Evolutionary conservation across 2,113 vertebrate genomes (phyloP).

Genomic region (Tenrec ecaudatus): DNA sequence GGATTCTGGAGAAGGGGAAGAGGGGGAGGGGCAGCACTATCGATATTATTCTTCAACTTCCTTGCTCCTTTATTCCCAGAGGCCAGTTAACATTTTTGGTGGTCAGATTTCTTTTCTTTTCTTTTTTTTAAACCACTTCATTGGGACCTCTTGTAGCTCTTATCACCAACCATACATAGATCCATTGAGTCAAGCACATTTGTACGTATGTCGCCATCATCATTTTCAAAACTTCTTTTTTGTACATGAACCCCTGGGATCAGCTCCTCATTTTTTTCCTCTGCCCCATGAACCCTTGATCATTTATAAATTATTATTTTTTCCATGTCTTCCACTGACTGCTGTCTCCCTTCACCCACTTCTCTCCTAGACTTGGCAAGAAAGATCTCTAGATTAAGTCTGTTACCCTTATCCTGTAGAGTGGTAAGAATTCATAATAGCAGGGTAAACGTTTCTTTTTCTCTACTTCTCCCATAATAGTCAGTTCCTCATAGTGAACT

Average conservation of each 20-base stretch:
- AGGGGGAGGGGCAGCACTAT: neutral
- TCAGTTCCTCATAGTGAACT: neutral
- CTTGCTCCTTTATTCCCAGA: neutral
- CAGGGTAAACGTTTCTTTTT: neutral
- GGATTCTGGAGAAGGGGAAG: neutral
- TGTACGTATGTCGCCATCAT: too few relatives aligned
- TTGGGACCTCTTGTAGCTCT: too few relatives aligned
- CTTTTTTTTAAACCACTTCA: too few relatives aligned
- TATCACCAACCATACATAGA: too few relatives aligned
- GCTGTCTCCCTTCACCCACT: too few relatives aligned
- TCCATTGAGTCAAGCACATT: too few relatives aligned
- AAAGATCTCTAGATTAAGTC: conserved; percentile 12
- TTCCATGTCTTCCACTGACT: too few relatives aligned
- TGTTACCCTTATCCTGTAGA: neutral
- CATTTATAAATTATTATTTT: too few relatives aligned
- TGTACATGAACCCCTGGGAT: too few relatives aligned
- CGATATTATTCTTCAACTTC: neutral
- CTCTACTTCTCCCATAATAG: neutral
- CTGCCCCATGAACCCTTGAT: too few relatives aligned
- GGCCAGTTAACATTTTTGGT: neutral
- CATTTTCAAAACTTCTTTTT: too few relatives aligned
- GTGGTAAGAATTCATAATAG: conserved; percentile 32
- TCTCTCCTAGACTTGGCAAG: neutral
- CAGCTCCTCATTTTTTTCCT: too few relatives aligned
- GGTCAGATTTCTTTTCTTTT: neutral